These are phyloP conservation scores for Andrena praecox DNA, from an alignment of 2,888 invertebrate species.

Conservation along the genomic window DNA sequence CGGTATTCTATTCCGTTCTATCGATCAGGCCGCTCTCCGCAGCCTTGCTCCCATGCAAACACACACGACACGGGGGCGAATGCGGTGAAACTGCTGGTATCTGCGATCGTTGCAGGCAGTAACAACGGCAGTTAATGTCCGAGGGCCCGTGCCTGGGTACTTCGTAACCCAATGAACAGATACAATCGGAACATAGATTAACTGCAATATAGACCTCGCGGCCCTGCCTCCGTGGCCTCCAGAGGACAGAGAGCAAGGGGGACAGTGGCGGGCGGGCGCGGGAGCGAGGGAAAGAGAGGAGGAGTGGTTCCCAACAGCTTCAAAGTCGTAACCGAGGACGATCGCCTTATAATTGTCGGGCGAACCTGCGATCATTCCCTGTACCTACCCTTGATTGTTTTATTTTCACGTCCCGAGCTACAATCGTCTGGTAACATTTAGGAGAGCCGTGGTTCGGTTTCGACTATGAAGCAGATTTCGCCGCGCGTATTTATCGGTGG, in stretches of 20 bases:
- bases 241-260: conserved; percentile 41
- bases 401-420: conserved; percentile 5
- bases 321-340: conserved; percentile 48
- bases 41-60: conserved; percentile 77
- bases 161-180: conserved; percentile 83
- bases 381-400: conserved; percentile 25
- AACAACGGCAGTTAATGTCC: conserved; percentile 84
- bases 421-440: background rate
- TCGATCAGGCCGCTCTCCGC: conserved; percentile 76
- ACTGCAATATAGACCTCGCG: conserved; percentile 83
- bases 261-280: conserved; percentile 6
- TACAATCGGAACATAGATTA: conserved; percentile 84
- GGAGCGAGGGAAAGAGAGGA: conserved; percentile 23
- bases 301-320: conserved; percentile 35
- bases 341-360: conserved; percentile 63
- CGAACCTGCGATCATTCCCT: conserved; percentile 46
- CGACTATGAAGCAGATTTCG: too few species aligned
- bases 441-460: background rate
- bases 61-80: conserved; percentile 76
- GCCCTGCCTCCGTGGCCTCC: conserved; percentile 61
- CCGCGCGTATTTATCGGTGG: too few species aligned
- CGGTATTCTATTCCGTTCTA: conserved; percentile 77
- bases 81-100: conserved; percentile 81
- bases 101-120: conserved; percentile 82
- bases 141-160: conserved; percentile 80